phyloP scores from a whole-genome alignment of 1,140 invertebrate species.

The Drosophila murphyi region DNA sequence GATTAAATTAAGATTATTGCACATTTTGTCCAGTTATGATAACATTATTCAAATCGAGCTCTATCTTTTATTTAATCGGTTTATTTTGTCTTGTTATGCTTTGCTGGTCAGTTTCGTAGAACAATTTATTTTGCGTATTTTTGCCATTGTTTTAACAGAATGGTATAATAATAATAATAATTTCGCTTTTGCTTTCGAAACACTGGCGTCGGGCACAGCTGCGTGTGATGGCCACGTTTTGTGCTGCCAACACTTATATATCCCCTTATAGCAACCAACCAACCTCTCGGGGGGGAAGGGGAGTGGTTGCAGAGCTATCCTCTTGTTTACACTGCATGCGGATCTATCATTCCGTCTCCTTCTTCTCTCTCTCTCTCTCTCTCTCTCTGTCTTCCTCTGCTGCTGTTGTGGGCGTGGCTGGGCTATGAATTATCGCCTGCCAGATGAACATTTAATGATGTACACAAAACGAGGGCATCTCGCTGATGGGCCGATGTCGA shows the following conservation, averaged over 20 bases:
- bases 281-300: not conserved
- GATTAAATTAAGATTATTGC: not conserved
- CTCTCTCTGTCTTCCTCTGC: conserved; percentile 5
- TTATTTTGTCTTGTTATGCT: not conserved
- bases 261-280: not conserved
- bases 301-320: conserved; percentile 20
- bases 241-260: conserved; percentile 11
- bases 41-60: not conserved
- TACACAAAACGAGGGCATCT: conserved; percentile 63
- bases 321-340: conserved; percentile 42
- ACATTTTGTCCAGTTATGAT: not conserved
- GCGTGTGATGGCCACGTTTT: conserved; percentile 63
- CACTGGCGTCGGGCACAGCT: conserved; percentile 50
- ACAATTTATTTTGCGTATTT: conserved; percentile 7
- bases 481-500: conserved; percentile 35
- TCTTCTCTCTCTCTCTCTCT: conserved; percentile 1
- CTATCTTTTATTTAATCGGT: not conserved
- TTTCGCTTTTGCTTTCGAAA: conserved; percentile 35
- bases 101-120: conserved; percentile 12
- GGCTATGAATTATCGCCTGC: conserved; percentile 73
- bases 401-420: conserved; percentile 27
- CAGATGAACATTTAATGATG: conserved; percentile 82
- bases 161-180: conserved; percentile 53
- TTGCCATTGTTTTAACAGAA: conserved; percentile 44
- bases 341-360: not conserved